A percentile compares a stretch with the other conserved stretches of the same genome.
phyloP scores from a whole-genome alignment of 2,888 invertebrate species.

The Drosophila paranaensis region DNA sequence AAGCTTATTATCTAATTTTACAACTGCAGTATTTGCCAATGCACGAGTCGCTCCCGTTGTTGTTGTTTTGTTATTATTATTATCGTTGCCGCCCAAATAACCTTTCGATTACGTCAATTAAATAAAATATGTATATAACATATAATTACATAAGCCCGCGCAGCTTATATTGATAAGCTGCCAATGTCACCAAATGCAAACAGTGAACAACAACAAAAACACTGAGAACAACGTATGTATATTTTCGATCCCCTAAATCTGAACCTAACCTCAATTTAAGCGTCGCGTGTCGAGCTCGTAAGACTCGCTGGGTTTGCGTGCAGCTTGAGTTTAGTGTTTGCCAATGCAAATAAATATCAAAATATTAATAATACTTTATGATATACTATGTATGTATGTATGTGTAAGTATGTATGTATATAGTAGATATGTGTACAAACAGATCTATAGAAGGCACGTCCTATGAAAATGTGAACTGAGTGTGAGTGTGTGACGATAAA shows the following conservation, averaged over 20 bases:
- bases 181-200: slow-evolving; percentile 61
- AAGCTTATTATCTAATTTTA: slow-evolving; percentile 19
- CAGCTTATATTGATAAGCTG: slow-evolving; percentile 50
- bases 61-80: slow-evolving; percentile 17
- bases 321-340: slow-evolving; percentile 9
- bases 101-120: slow-evolving; percentile 73
- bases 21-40: slow-evolving; percentile 8
- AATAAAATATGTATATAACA: slow-evolving; percentile 53
- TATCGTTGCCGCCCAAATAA: slow-evolving; percentile 61
- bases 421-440: too few relatives aligned
- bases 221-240: slow-evolving; percentile 26
- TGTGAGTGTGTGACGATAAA: slow-evolving; percentile 28
- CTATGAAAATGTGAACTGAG: slow-evolving; percentile 20
- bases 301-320: slow-evolving; percentile 27
- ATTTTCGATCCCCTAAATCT: slow-evolving; percentile 27
- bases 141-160: slow-evolving; percentile 59
- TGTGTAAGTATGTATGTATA: background rate
- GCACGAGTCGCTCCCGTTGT: slow-evolving; percentile 6
- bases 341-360: slow-evolving; percentile 35
- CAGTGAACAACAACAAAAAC: slow-evolving; percentile 29
- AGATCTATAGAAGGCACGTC: slow-evolving; percentile 51
- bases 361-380: slow-evolving; percentile 45
- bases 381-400: slow-evolving; percentile 11
- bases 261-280: slow-evolving; percentile 24
- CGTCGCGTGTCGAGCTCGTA: slow-evolving; percentile 11